A percentile compares a stretch with the other conserved stretches of the same genome.
Conservation (phyloP, 1,140 invertebrate species). For the Ooceraea biroi region DNA sequence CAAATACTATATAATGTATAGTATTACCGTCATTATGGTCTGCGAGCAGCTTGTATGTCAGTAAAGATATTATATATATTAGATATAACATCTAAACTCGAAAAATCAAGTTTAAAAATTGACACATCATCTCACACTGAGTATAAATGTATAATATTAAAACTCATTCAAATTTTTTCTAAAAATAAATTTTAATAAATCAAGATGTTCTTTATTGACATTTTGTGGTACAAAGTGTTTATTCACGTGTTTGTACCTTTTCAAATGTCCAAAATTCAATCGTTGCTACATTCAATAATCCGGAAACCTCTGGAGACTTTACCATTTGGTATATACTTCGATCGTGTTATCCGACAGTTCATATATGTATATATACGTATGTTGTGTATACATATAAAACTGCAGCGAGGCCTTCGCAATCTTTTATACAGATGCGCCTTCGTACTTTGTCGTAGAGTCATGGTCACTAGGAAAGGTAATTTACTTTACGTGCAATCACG, state of each 20-base stretch:
- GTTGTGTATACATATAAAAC: slow-evolving; percentile 53
- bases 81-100: background rate
- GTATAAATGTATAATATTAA: background rate
- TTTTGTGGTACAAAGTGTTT: slow-evolving; percentile 25
- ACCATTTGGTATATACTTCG: slow-evolving; percentile 50
- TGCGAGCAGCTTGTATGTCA: no score
- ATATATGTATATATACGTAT: slow-evolving; percentile 4
- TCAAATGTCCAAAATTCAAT: slow-evolving; percentile 56
- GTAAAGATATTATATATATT: no score
- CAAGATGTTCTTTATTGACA: background rate
- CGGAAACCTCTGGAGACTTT: slow-evolving; percentile 65
- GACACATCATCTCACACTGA: no score
- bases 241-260: slow-evolving; percentile 29
- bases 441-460: slow-evolving; percentile 54
- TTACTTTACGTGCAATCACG: slow-evolving; percentile 72
- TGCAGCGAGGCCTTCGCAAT: slow-evolving; percentile 62
- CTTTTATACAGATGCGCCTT: slow-evolving; percentile 65
- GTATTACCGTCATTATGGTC: background rate
- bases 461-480: slow-evolving; percentile 67
- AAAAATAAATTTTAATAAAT: slow-evolving; percentile 10
- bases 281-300: slow-evolving; percentile 70
- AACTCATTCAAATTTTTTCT: background rate
- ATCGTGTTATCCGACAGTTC: slow-evolving; percentile 19
- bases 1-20: background rate
- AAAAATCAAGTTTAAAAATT: background rate